These are phyloP conservation scores for Hypselothyrea guttata DNA, from an alignment of 2,888 invertebrate species.

Conservation along the genomic window DNA sequence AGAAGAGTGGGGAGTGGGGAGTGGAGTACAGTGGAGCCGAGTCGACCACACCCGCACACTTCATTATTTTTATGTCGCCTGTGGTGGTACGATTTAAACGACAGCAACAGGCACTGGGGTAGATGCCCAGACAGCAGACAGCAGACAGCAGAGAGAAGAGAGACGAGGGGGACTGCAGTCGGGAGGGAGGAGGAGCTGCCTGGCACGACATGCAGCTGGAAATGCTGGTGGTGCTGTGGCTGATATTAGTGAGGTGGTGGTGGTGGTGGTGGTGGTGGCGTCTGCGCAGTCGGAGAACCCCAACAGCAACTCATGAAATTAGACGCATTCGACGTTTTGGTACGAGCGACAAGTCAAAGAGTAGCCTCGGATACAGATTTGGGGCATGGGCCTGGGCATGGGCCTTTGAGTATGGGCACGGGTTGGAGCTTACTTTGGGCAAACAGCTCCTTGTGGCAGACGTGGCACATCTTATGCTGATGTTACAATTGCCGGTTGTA, in stretches of 20 bases:
- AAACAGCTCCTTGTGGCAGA: constrained; percentile 32
- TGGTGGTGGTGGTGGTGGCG: constrained; percentile 33
- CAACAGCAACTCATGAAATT: constrained; percentile 64
- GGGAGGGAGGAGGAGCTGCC: constrained; percentile 23
- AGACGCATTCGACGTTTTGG: constrained; percentile 75
- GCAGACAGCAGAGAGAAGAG: constrained; percentile 7
- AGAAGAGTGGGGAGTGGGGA: constrained; percentile 19
- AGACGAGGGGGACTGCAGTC: constrained; percentile 2
- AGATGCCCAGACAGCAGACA: constrained; percentile 30
- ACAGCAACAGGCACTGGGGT: constrained; percentile 43
- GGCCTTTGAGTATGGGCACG: constrained; percentile 26
- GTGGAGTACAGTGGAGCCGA: constrained; percentile 45
- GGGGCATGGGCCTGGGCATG: constrained; percentile 30
- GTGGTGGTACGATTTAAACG: constrained; percentile 80
- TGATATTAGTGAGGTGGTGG: too few species aligned
- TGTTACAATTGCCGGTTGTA: constrained; percentile 72
- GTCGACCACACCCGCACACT: constrained; percentile 83
- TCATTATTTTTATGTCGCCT: constrained; percentile 83
- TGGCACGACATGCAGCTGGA: constrained; percentile 65
- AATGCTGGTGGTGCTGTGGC: too few species aligned
- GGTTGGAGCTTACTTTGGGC: constrained; percentile 20
- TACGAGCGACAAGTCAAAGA: constrained; percentile 75
- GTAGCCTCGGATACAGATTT: constrained; percentile 43
- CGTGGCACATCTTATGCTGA: constrained; percentile 72
- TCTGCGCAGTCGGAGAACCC: constrained; percentile 43